phyloP scores from a whole-genome alignment of 2,113 vertebrate species.

The Neoarius graeffei region DNA sequence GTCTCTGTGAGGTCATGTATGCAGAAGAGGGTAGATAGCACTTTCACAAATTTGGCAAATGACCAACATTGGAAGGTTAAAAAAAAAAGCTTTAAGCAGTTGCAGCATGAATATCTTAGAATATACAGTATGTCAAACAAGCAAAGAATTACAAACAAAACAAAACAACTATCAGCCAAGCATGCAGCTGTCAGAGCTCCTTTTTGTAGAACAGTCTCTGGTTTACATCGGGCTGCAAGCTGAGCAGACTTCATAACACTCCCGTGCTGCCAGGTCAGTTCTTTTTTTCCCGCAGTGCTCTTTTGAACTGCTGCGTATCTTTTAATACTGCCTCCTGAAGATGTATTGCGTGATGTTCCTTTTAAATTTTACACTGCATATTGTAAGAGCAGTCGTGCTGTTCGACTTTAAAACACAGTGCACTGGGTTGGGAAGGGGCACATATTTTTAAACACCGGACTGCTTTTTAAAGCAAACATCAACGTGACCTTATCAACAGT shows the following conservation, averaged over 20 bases:
- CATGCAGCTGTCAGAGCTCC: neutral
- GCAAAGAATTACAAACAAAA: neutral
- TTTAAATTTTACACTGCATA: neutral
- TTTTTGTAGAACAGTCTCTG: neutral
- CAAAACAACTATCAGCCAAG: neutral
- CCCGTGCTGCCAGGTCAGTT: neutral
- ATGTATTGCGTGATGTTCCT: conserved; percentile 11
- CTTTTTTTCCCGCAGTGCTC: neutral
- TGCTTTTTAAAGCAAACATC: neutral
- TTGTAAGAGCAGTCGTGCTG: neutral
- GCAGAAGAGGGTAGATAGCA: neutral
- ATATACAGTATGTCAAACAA: neutral
- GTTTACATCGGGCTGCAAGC: neutral
- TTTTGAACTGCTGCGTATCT: neutral
- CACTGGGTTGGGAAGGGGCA: neutral
- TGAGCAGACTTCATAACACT: neutral
- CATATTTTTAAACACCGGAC: neutral
- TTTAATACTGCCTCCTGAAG: conserved; percentile 10
- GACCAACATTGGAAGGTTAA: too few species aligned
- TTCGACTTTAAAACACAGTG: neutral
- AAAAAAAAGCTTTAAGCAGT: neutral
- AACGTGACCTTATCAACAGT: neutral
- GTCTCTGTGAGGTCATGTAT: neutral
- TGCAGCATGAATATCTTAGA: neutral
- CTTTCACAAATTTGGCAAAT: too few species aligned